Evolutionary conservation across 2,797 vertebrate genomes (phyloP).

Genomic region (Taeniopygia guttata): DNA sequence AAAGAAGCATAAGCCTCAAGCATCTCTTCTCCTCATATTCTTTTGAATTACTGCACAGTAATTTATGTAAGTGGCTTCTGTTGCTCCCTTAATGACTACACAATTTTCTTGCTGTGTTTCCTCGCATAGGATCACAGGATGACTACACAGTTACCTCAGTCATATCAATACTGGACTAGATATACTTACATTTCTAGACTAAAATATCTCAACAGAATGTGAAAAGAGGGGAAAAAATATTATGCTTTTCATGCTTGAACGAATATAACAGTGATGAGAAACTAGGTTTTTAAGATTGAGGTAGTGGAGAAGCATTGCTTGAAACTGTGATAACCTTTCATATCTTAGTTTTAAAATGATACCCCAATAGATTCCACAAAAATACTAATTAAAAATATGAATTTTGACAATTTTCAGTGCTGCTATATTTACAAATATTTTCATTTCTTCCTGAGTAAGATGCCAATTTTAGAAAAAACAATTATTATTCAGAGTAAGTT

Average conservation of each 20-base stretch:
- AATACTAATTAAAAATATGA: neutral
- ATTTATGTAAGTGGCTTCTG: conserved; percentile 33
- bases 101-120: conserved; percentile 59
- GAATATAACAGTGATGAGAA: conserved; percentile 21
- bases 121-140: conserved; percentile 63
- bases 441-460: neutral
- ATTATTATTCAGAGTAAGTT: neutral
- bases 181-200: conserved; percentile 62
- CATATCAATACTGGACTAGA: conserved; percentile 55
- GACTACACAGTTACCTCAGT: conserved; percentile 63
- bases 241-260: conserved; percentile 11
- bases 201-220: conserved; percentile 64
- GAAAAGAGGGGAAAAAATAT: neutral
- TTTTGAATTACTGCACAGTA: neutral
- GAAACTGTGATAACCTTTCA: neutral
- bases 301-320: neutral
- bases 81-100: conserved; percentile 41
- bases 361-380: neutral
- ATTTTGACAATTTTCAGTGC: neutral
- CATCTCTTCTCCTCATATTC: neutral
- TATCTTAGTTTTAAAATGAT: neutral
- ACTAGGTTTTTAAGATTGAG: conserved; percentile 6
- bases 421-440: neutral
- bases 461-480: neutral
- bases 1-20: neutral